These are phyloP conservation scores for Ichneumon xanthorius DNA, from an alignment of 2,888 invertebrate genomes.

Conservation along the genomic window DNA sequence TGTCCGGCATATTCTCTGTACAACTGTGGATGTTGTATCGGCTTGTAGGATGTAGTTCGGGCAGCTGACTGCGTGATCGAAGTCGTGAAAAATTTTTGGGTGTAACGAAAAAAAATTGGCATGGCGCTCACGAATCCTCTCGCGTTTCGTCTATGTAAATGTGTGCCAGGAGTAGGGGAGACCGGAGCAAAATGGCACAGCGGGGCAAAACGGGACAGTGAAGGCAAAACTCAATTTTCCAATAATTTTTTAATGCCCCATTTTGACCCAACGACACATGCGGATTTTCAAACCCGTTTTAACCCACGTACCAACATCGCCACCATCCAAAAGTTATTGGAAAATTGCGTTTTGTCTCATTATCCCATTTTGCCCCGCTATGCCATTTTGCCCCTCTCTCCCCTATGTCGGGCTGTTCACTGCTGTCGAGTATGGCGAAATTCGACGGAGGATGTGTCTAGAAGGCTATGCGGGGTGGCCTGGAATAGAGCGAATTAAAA, in stretches of 20 bases:
- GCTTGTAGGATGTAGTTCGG: not conserved
- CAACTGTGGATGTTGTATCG: not conserved
- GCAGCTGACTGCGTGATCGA: not conserved
- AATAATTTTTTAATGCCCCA: no score
- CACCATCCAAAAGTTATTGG: no score
- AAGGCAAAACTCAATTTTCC: no score
- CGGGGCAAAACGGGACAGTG: no score
- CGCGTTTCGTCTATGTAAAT: not conserved
- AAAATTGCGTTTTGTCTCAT: no score
- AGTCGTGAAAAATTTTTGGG: not conserved
- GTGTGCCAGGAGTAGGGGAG: not conserved
- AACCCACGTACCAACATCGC: no score
- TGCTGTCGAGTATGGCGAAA: not conserved
- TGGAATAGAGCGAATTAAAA: not conserved
- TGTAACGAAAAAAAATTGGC: not conserved
- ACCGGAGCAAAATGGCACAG: no score
- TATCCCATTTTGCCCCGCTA: no score
- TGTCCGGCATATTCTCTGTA: not conserved
- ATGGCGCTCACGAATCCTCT: not conserved
- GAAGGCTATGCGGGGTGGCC: not conserved
- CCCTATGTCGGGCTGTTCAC: not conserved
- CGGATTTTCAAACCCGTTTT: no score
- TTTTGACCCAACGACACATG: no score
- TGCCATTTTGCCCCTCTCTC: no score
- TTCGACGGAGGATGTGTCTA: not conserved